These are phyloP conservation scores for Trachelipus rathkii DNA, from an alignment of 1,140 invertebrate genomes.

Conservation along the genomic window DNA sequence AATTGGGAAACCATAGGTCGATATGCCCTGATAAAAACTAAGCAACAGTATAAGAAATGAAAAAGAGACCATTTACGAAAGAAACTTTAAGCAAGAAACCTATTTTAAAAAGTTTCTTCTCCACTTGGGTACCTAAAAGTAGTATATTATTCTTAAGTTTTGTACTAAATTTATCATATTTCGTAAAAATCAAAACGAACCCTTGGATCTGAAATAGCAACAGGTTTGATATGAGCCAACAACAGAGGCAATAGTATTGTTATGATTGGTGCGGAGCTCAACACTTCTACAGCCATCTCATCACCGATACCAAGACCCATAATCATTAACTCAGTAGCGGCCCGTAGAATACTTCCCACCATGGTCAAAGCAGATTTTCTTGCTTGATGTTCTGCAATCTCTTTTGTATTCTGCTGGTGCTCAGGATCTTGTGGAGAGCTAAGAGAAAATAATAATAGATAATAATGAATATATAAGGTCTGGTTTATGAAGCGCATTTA, in stretches of 20 bases:
- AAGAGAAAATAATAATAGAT: constrained; percentile 31
- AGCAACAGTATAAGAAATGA: too few relatives aligned
- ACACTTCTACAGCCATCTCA: constrained; percentile 57
- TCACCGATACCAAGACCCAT: constrained; percentile 59
- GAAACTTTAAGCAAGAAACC: too few relatives aligned
- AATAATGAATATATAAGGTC: too few relatives aligned
- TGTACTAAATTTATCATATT: not conserved
- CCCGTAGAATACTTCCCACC: constrained; percentile 66
- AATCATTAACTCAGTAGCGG: constrained; percentile 66
- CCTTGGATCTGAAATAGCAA: constrained; percentile 74
- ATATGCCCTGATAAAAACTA: too few relatives aligned
- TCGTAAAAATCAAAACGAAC: constrained; percentile 53
- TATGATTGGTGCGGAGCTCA: constrained; percentile 60
- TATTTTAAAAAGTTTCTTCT: too few relatives aligned
- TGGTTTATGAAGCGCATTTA: too few relatives aligned
- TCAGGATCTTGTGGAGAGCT: constrained; percentile 64
- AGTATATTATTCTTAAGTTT: not conserved
- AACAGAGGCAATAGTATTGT: constrained; percentile 72
- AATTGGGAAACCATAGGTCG: too few relatives aligned
- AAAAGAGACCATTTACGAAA: too few relatives aligned
- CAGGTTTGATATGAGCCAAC: constrained; percentile 72
- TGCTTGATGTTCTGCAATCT: constrained; percentile 66
- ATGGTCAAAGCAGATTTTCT: constrained; percentile 67
- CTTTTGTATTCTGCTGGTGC: constrained; percentile 61
- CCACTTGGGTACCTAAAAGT: not conserved